These are phyloP conservation scores for Pyrocephalus nanus DNA, from an alignment of 2,797 vertebrate species.

Conservation along the genomic window DNA sequence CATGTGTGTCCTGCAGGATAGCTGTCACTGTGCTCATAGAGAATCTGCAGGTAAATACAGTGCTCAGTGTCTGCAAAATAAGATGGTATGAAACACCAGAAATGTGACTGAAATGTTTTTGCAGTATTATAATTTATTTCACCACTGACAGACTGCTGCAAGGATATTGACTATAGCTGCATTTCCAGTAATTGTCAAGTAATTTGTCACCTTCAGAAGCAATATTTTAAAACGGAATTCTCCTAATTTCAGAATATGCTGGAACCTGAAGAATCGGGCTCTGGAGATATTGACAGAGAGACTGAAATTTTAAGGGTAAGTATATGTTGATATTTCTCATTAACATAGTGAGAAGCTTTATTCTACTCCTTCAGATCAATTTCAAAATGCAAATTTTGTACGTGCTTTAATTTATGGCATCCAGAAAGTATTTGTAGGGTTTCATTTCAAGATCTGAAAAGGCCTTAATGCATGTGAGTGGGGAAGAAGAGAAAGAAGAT, in stretches of 20 bases:
- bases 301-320: conserved; percentile 77
- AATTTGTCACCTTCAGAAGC: neutral
- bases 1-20: neutral
- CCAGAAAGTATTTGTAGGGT: neutral
- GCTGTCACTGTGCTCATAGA: neutral
- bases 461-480: neutral
- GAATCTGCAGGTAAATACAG: neutral
- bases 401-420: neutral
- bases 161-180: neutral
- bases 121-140: neutral
- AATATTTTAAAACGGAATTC: neutral
- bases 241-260: conserved; percentile 75
- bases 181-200: neutral
- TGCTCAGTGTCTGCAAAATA: neutral
- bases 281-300: conserved; percentile 79
- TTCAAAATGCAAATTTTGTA: neutral
- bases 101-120: neutral
- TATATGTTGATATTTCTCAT: neutral
- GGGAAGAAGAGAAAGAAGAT: neutral
- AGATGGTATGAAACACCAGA: neutral
- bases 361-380: neutral
- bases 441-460: neutral
- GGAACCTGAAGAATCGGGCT: conserved; percentile 84
- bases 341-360: neutral
- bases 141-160: neutral